Conservation (phyloP, 35 echinoderm and acorn worm species). For the Holothuria glaberrima region DNA sequence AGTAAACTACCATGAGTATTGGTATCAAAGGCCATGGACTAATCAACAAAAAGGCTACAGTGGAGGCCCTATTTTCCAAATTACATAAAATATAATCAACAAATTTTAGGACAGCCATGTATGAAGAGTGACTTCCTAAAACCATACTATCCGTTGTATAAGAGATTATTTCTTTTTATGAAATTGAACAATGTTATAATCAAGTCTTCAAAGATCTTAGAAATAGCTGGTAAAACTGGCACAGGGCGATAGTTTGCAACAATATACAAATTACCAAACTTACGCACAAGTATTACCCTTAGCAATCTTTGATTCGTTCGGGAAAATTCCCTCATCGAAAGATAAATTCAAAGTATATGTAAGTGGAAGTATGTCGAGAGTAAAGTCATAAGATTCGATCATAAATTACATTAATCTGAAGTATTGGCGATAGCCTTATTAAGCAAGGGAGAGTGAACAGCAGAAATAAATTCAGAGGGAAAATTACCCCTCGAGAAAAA, state of each 20-base stretch:
- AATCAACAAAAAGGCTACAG: background rate
- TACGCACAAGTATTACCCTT: background rate
- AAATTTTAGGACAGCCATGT: background rate
- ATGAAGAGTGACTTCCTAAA: conserved; percentile 22
- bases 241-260: background rate
- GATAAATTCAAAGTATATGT: conserved; percentile 7
- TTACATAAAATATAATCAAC: background rate
- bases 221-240: background rate
- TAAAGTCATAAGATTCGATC: no score
- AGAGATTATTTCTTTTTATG: background rate
- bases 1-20: background rate
- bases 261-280: background rate
- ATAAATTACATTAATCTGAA: no score
- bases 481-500: no score
- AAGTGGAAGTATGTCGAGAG: background rate
- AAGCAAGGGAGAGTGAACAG: no score
- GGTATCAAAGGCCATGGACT: background rate
- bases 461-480: no score
- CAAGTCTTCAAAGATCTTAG: background rate
- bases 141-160: background rate
- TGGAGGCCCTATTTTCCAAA: background rate
- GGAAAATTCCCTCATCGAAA: background rate
- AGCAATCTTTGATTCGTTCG: conserved; percentile 17
- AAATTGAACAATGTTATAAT: background rate
- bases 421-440: no score